A percentile compares a stretch with the other conserved stretches of the same genome.
These are phyloP conservation scores for Rhabdornis inornatus DNA, from an alignment of 2,113 vertebrate species.

Conservation along the genomic window DNA sequence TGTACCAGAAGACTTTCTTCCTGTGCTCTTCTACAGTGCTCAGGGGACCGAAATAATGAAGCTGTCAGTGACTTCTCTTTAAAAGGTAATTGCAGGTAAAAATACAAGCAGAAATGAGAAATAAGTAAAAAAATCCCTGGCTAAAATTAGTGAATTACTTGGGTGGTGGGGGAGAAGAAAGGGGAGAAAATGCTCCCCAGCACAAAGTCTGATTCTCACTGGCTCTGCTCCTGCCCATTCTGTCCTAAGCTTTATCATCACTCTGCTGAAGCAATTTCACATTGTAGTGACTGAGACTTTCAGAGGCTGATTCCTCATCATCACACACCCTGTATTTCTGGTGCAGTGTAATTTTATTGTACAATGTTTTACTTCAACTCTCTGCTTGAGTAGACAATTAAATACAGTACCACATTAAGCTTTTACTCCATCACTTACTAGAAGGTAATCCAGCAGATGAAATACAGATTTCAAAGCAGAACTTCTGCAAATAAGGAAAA, in stretches of 20 bases:
- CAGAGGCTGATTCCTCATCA: neutral
- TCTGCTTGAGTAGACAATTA: constrained; percentile 35
- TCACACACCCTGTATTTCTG: neutral
- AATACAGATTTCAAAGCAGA: neutral
- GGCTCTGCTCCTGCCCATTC: neutral
- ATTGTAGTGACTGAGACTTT: neutral
- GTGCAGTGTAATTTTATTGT: neutral
- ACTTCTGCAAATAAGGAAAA: neutral
- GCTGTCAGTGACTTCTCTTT: neutral
- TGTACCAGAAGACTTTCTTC: neutral
- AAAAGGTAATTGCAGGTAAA: neutral
- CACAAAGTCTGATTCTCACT: neutral
- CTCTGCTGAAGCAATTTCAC: neutral
- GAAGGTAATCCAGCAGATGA: neutral
- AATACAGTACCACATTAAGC: neutral
- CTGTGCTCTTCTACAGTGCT: neutral
- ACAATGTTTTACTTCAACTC: neutral
- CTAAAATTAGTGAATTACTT: neutral
- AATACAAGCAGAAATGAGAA: neutral
- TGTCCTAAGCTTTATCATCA: neutral
- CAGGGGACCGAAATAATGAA: constrained; percentile 15
- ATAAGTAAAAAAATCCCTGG: neutral
- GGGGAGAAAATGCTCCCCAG: neutral
- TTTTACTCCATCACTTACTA: neutral
- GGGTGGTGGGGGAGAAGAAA: neutral